A percentile compares a stretch with the other conserved stretches of the same genome.
phyloP scores from a whole-genome alignment of 2,888 invertebrate species.

The Torymus auratus region DNA sequence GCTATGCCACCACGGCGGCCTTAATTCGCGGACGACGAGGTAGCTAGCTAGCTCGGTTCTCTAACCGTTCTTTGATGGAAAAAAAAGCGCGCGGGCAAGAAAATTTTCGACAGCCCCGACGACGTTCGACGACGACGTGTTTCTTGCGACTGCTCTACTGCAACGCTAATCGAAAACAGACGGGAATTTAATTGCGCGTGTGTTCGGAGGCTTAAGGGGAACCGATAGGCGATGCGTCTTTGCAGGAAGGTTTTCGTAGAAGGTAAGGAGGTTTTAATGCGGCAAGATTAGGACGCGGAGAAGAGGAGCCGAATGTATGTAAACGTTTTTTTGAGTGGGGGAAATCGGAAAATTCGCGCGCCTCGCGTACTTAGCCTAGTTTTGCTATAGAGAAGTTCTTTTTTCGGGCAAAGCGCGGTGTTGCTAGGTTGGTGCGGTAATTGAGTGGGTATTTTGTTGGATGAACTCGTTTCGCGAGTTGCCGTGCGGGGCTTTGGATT shows the following conservation, averaged over 20 bases:
- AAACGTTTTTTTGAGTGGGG: too few species aligned
- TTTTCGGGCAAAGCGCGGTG: neutral
- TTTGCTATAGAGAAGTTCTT: neutral
- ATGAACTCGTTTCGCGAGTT: too few species aligned
- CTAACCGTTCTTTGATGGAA: too few species aligned
- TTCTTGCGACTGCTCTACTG: neutral
- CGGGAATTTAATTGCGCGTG: constrained; percentile 34
- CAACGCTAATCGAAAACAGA: constrained; percentile 47
- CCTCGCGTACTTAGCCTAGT: neutral
- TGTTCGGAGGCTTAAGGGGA: neutral
- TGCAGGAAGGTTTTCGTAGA: neutral
- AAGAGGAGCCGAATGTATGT: too few species aligned
- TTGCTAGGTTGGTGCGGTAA: constrained; percentile 19
- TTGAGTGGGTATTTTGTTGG: constrained; percentile 2
- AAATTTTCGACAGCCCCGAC: too few species aligned
- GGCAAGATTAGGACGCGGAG: too few species aligned
- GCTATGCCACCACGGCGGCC: too few species aligned
- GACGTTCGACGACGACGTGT: neutral
- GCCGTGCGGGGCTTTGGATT: neutral
- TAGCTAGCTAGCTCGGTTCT: too few species aligned
- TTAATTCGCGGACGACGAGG: too few species aligned
- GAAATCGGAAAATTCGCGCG: too few species aligned
- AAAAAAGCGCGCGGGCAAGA: too few species aligned
- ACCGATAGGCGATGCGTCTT: too few species aligned
- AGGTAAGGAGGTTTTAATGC: neutral